Conservation (phyloP, 2,797 vertebrate genomes). For the Anabacerthia variegaticeps region DNA sequence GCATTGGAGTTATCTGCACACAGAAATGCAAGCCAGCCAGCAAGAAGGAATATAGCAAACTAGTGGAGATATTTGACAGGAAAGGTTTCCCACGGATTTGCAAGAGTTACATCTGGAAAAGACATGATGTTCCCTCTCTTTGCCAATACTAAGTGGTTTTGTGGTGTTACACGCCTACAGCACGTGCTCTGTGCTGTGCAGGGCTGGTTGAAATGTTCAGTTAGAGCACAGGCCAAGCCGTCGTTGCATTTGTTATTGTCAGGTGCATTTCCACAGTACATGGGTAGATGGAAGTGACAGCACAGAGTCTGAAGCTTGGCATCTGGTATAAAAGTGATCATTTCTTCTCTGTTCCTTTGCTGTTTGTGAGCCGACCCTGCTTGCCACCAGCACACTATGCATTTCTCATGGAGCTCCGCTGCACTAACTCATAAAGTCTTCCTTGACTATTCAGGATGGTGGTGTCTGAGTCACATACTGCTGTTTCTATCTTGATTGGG, state of each 20-base stretch:
- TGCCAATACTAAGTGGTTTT: neutral
- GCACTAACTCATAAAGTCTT: neutral
- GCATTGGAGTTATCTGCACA: neutral
- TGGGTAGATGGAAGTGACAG: neutral
- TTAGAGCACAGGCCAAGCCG: neutral
- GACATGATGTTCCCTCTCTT: neutral
- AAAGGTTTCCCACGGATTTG: slow-evolving; percentile 26
- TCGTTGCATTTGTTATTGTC: fast-evolving
- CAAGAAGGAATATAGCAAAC: neutral
- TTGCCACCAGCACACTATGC: neutral
- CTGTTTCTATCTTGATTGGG: neutral
- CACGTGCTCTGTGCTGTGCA: neutral
- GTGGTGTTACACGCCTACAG: neutral
- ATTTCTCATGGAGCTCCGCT: neutral
- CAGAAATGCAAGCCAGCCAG: neutral
- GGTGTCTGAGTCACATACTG: neutral
- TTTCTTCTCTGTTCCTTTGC: neutral
- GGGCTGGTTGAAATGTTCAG: neutral
- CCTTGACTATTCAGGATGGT: neutral
- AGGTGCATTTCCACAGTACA: neutral
- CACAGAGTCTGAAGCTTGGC: neutral
- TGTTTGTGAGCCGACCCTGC: neutral
- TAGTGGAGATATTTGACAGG: neutral
- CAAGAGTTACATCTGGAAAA: slow-evolving; percentile 23
- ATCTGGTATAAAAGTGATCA: neutral